These are phyloP conservation scores for Eucriotettix oculatus DNA, from an alignment of 2,888 invertebrate genomes.

Conservation along the genomic window DNA sequence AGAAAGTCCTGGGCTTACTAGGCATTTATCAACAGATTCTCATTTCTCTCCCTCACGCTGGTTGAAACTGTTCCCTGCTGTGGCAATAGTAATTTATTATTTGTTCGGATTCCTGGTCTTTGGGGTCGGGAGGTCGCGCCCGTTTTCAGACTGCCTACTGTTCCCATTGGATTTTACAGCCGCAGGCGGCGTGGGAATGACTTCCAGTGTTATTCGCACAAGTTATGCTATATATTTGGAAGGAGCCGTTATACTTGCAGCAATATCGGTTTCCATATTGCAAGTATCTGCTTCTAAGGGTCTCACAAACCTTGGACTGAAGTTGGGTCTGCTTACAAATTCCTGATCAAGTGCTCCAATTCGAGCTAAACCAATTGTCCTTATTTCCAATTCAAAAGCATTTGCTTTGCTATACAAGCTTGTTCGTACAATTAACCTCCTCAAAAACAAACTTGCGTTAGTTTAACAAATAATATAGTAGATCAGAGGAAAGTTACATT, in stretches of 20 bases:
- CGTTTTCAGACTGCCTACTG: slow-evolving; percentile 35
- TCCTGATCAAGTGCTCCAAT: neutral
- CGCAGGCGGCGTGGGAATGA: slow-evolving; percentile 45
- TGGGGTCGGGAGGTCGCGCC: slow-evolving; percentile 35
- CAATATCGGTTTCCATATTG: slow-evolving; percentile 39
- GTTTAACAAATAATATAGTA: too few species aligned
- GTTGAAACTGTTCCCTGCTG: slow-evolving; percentile 25
- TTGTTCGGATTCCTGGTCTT: slow-evolving; percentile 39
- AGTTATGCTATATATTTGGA: slow-evolving; percentile 51
- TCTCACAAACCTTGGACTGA: slow-evolving; percentile 34
- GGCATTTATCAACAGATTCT: neutral
- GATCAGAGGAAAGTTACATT: too few species aligned
- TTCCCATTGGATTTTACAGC: slow-evolving; percentile 57
- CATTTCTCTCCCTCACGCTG: slow-evolving; percentile 2
- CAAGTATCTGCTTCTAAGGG: slow-evolving; percentile 39
- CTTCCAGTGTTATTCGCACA: slow-evolving; percentile 38
- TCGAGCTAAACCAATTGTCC: too few species aligned
- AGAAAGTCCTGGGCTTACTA: too few species aligned
- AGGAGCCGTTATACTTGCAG: slow-evolving; percentile 43
- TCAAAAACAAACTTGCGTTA: too few species aligned
- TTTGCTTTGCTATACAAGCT: too few species aligned
- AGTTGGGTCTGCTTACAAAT: slow-evolving; percentile 31
- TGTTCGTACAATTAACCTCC: too few species aligned
- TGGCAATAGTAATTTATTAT: slow-evolving; percentile 36
- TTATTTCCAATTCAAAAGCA: too few species aligned